phyloP scores from a whole-genome alignment of 2,113 vertebrate genomes.

The Cathartes aura region DNA sequence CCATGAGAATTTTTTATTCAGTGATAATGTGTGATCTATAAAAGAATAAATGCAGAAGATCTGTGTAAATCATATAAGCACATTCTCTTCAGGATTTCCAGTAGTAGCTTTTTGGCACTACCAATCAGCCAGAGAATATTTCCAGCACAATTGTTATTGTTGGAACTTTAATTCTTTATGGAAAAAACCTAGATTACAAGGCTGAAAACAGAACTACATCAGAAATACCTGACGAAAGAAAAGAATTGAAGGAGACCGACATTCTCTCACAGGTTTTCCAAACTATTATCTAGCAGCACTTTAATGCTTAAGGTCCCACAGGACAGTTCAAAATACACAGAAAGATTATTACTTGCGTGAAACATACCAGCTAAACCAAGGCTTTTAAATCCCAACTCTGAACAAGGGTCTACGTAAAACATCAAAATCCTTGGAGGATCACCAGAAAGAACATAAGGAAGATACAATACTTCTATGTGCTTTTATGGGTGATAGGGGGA shows the following conservation, averaged over 20 bases:
- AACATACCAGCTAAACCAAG: background rate
- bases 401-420: background rate
- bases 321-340: background rate
- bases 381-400: background rate
- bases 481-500: background rate
- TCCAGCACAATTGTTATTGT: background rate
- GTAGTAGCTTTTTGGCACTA: background rate
- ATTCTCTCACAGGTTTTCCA: background rate
- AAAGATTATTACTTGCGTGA: background rate
- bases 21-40: background rate
- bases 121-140: background rate
- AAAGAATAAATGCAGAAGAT: background rate
- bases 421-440: background rate
- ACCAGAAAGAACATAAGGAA: constrained; percentile 35
- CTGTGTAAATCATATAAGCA: background rate
- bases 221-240: background rate
- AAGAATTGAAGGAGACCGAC: background rate
- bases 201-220: background rate
- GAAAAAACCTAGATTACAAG: background rate
- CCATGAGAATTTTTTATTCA: background rate
- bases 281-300: background rate
- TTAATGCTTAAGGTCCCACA: background rate
- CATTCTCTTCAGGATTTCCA: background rate
- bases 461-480: background rate
- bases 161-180: background rate